Evolutionary conservation across 2,888 invertebrate species (phyloP).

Genomic region (Leptinotarsa juncta): DNA sequence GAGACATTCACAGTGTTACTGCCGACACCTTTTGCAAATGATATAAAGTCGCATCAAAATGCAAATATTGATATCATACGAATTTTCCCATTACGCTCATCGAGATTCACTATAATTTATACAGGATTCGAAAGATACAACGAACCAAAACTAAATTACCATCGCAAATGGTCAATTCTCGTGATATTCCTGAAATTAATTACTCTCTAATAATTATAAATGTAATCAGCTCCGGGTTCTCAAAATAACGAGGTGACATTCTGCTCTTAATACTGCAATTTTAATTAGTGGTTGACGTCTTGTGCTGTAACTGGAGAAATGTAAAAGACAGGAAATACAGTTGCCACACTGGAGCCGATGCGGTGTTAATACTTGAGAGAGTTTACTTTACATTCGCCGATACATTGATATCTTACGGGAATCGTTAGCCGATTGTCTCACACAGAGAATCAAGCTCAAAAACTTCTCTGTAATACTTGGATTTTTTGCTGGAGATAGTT

Average conservation of each 20-base stretch:
- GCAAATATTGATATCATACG: too few species aligned
- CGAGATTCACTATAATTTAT: neutral
- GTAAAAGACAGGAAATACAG: slow-evolving; percentile 6
- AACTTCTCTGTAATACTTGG: too few species aligned
- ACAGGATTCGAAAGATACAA: neutral
- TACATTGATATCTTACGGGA: neutral
- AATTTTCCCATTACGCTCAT: too few species aligned
- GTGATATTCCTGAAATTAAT: slow-evolving; percentile 24
- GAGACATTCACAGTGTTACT: too few species aligned
- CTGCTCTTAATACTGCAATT: slow-evolving; percentile 24
- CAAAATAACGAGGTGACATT: slow-evolving; percentile 25
- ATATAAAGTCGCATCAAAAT: too few species aligned
- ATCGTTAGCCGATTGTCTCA: too few species aligned
- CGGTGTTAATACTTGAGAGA: neutral
- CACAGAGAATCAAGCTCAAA: too few species aligned
- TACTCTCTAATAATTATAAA: slow-evolving; percentile 25
- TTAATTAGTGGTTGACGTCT: slow-evolving; percentile 23
- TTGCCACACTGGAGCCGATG: neutral
- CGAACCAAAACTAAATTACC: slow-evolving; percentile 16
- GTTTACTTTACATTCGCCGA: neutral
- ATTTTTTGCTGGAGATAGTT: too few species aligned
- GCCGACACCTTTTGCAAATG: too few species aligned
- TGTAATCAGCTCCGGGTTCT: slow-evolving; percentile 16
- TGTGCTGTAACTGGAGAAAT: slow-evolving; percentile 14
- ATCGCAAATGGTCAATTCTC: slow-evolving; percentile 18